A percentile compares a stretch with the other conserved stretches of the same genome.
Conservation (phyloP, 1,140 invertebrate genomes). For the Cardiocondyla obscurior region DNA sequence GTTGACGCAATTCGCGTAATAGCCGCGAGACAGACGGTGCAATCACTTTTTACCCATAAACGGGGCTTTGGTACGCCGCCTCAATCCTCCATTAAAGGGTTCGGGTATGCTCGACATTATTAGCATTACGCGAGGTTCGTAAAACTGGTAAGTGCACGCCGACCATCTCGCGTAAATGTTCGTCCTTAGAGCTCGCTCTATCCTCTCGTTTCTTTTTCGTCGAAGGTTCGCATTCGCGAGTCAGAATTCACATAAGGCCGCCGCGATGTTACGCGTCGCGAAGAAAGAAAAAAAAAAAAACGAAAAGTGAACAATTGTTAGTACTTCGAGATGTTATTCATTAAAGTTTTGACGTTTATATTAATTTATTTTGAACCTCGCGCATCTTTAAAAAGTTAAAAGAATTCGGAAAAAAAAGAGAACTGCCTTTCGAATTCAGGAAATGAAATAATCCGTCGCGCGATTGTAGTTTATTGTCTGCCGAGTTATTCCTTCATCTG, state of each 20-base stretch:
- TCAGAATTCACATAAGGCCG: neutral
- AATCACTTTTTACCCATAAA: slow-evolving; percentile 50
- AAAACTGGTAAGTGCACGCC: slow-evolving; percentile 25
- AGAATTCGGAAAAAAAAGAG: neutral
- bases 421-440: neutral
- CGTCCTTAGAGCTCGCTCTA: neutral
- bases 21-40: neutral
- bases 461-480: slow-evolving; percentile 12
- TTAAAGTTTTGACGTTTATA: neutral
- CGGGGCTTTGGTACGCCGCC: neutral
- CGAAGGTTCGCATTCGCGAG: neutral
- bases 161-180: neutral
- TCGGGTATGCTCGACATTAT: slow-evolving; percentile 19
- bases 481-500: neutral
- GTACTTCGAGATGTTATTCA: neutral
- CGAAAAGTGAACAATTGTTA: neutral
- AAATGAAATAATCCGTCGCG: neutral
- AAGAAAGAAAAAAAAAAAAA: neutral
- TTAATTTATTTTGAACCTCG: too few relatives aligned
- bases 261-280: neutral
- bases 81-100: neutral
- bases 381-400: neutral
- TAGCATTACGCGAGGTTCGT: slow-evolving; percentile 13
- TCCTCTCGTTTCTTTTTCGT: neutral
- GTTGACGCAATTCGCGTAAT: slow-evolving; percentile 45